Evolutionary conservation across 2,888 invertebrate genomes (phyloP), one percentile per base, ranked within the genome.

Genomic region (Volucella inanis): DNA sequence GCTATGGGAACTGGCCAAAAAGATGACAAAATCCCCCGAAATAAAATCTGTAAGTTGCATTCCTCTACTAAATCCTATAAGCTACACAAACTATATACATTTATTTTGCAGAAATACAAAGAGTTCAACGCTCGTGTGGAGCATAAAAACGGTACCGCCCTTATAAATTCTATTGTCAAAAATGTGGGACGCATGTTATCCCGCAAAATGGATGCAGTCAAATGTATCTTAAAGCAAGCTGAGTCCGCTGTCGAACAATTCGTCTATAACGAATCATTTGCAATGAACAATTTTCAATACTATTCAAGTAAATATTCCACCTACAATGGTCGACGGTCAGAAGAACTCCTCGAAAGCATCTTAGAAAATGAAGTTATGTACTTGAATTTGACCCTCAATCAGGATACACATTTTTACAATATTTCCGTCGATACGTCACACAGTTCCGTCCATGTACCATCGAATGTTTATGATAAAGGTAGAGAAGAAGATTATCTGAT

Each of bases 371-470:
- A 87, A 8, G 86, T 80, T 47, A 93, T 92, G 91, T 96, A 94
- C 89, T 92, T 93, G 88, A 89, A 90, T 65, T 93, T 96, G 90
- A 89, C 93, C 9, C 90, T 97, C 22, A 95, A 95, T 89, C 93
- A 94, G 75, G 96, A 97, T 90, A 95, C 96, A 0, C 97, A 97
- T 91, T 98, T 98, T 92, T 96, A 97, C 91, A 95, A 97, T 90
- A 95, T 97, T 84, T 94, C 94, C 47, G 96, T 97, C 12, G 97
- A 97, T 90, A 96, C 96, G 11, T 94, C 93, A 75, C 94, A 94
- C 88, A 97, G 97, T 90, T 96, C 98, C 85, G 96, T 98, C 64
- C 98, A 99, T 91, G 96, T 98, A 38, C 98, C 99, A 4, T 97
- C 98, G 41, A 98, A 98, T 93, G 96, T 99, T 77, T 98, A 95